A percentile compares a stretch with the other conserved stretches of the same genome.
Conservation (phyloP, 1,140 invertebrate genomes). For the Listronotus bonariensis region DNA sequence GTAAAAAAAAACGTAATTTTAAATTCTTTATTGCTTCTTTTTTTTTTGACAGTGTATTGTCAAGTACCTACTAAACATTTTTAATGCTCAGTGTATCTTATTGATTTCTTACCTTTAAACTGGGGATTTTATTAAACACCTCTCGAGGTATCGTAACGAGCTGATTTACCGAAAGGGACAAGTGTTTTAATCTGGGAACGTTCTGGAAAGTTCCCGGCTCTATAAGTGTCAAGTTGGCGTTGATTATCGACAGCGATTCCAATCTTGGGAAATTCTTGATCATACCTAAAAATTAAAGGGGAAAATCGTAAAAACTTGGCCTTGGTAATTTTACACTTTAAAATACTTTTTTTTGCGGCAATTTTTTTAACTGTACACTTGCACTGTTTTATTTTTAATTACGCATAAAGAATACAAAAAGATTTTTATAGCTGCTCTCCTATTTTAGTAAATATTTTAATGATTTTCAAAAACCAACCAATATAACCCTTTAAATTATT, state of each 20-base stretch:
- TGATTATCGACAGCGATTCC: slow-evolving; percentile 34
- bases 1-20: not conserved
- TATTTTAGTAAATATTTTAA: too few species aligned
- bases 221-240: slow-evolving; percentile 38
- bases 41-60: not conserved
- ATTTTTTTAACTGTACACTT: too few species aligned
- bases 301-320: too few species aligned
- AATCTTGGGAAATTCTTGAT: slow-evolving; percentile 39
- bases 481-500: too few species aligned
- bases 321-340: too few species aligned
- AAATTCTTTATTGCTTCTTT: not conserved
- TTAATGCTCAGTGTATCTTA: not conserved
- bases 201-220: slow-evolving; percentile 36
- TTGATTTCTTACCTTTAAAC: slow-evolving; percentile 18
- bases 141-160: slow-evolving; percentile 28
- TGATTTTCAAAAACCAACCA: too few species aligned
- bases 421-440: not conserved
- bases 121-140: slow-evolving; percentile 34
- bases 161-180: slow-evolving; percentile 43
- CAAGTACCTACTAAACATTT: too few species aligned
- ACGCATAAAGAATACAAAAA: not conserved
- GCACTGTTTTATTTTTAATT: too few species aligned
- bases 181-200: slow-evolving; percentile 30
- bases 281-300: slow-evolving; percentile 18
- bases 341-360: too few species aligned